phyloP scores from a whole-genome alignment of 2,888 invertebrate species.

The Alloplasta piceator region DNA sequence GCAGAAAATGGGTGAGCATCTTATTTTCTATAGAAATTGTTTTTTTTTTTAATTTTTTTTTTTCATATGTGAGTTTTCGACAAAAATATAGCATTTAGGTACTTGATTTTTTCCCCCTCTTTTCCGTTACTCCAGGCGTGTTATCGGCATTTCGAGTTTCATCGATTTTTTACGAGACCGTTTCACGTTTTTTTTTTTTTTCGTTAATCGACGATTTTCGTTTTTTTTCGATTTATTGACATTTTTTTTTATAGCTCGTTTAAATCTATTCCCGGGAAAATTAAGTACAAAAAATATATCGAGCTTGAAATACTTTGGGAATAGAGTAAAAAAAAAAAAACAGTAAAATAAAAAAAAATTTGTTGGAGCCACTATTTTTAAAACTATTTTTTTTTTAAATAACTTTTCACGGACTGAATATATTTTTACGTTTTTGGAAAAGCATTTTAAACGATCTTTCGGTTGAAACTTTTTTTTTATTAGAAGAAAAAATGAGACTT shows the following conservation, averaged over 20 bases:
- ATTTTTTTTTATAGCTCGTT: too few relatives aligned
- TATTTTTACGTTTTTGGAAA: too few relatives aligned
- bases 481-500: conserved; percentile 7
- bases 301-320: too few relatives aligned
- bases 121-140: conserved; percentile 69
- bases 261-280: too few relatives aligned
- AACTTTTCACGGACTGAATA: too few relatives aligned
- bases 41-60: not conserved
- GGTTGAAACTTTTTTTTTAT: conserved; percentile 1
- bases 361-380: too few relatives aligned
- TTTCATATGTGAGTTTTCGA: conserved; percentile 60
- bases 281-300: too few relatives aligned
- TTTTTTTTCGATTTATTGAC: not conserved
- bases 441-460: too few relatives aligned
- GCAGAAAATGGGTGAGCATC: conserved; percentile 50
- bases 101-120: conserved; percentile 24
- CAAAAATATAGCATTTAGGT: conserved; percentile 72
- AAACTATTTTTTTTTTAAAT: too few relatives aligned
- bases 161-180: conserved; percentile 10
- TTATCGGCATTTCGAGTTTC: not conserved
- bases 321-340: too few relatives aligned
- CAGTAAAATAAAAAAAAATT: too few relatives aligned
- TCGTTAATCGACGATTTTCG: conserved; percentile 34
- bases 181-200: conserved; percentile 23
- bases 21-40: conserved; percentile 61